Percentiles rank a stretch among this genome's conserved stretches.
Conservation (phyloP, 2,888 invertebrate species). For the Hypolimnas misippus region DNA sequence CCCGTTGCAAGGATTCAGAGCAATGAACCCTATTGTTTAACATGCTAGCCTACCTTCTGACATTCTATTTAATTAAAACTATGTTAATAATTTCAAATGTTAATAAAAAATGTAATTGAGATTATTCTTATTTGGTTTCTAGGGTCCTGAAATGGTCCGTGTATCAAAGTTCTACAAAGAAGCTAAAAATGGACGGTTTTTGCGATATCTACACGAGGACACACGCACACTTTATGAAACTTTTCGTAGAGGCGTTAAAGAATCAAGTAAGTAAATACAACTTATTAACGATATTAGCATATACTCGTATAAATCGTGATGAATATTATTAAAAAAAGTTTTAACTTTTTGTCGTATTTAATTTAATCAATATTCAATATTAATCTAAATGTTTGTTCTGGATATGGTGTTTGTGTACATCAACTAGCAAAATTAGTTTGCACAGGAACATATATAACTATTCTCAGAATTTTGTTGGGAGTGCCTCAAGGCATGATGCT, state of each 20-base stretch:
- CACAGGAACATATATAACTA: not conserved
- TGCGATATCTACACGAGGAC: conserved; percentile 93
- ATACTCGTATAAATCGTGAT: too few relatives aligned
- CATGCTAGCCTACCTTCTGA: too few relatives aligned
- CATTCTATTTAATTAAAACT: not conserved
- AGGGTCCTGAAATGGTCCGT: conserved; percentile 95
- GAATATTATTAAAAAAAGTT: too few relatives aligned
- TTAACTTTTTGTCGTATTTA: too few relatives aligned
- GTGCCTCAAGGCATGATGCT: conserved; percentile 58
- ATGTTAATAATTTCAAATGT: too few relatives aligned
- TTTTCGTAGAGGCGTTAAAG: conserved; percentile 95
- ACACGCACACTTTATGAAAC: conserved; percentile 94
- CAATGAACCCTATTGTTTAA: conserved; percentile 54
- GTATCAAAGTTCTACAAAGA: conserved; percentile 96
- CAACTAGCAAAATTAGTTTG: not conserved
- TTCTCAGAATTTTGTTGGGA: conserved; percentile 40
- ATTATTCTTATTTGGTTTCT: conserved; percentile 60
- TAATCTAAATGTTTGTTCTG: not conserved
- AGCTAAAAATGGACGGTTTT: conserved; percentile 93
- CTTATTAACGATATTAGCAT: too few relatives aligned
- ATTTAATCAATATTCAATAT: too few relatives aligned
- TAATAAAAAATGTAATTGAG: conserved; percentile 7
- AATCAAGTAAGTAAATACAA: conserved; percentile 88
- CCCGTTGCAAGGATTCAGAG: conserved; percentile 67
- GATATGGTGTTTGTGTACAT: not conserved